Percentiles rank a stretch among this genome's conserved stretches.
phyloP scores from a whole-genome alignment of 2,888 invertebrate species.

The Sepiola atlantica region DNA sequence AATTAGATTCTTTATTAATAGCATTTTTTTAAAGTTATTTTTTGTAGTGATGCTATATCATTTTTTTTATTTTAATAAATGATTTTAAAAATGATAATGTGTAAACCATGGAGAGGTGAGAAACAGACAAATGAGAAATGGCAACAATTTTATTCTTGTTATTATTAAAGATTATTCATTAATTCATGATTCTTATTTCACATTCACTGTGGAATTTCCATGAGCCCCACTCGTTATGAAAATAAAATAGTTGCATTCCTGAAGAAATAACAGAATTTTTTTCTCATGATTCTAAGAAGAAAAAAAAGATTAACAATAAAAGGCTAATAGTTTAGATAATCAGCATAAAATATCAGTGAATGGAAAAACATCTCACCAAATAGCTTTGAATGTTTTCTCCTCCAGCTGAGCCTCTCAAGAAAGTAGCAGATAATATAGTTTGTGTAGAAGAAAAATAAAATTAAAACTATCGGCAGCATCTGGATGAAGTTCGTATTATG shows the following conservation, averaged over 20 bases:
- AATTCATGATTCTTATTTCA: no score
- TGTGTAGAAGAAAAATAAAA: not conserved
- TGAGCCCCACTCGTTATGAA: not conserved
- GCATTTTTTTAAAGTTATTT: no score
- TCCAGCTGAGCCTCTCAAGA: not conserved
- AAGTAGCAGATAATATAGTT: not conserved
- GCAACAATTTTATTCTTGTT: no score
- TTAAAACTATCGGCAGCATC: not conserved
- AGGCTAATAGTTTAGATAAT: not conserved
- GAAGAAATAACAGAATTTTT: not conserved
- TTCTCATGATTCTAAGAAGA: not conserved
- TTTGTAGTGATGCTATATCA: no score
- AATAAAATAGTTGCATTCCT: not conserved
- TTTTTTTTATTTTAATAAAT: no score
- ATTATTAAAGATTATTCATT: no score
- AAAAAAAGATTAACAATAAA: not conserved
- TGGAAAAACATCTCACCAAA: not conserved
- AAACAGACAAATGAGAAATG: no score
- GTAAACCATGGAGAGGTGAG: no score
- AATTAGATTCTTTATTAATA: no score
- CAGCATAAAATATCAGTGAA: not conserved
- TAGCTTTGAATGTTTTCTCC: not conserved
- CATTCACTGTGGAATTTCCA: no score
- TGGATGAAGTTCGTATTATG: not conserved
- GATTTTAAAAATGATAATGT: no score